phyloP scores from a whole-genome alignment of 2,113 vertebrate species.

The Todiramphus saurophagus region DNA sequence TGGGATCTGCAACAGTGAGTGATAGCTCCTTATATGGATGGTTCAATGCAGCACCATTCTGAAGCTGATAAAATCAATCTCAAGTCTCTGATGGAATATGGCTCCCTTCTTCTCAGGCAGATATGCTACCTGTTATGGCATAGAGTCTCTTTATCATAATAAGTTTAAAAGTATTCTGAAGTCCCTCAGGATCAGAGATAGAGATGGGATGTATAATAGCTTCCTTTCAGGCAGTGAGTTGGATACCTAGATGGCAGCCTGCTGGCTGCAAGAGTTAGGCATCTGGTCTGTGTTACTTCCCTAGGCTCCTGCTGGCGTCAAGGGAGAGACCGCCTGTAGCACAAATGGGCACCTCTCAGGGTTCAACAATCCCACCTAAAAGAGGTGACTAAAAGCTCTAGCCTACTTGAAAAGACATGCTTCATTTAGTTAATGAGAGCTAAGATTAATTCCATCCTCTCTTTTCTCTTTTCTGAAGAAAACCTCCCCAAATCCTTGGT shows the following conservation, averaged over 20 bases:
- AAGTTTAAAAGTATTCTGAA: neutral
- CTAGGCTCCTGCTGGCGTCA: neutral
- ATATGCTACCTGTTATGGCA: accelerated
- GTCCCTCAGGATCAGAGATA: neutral
- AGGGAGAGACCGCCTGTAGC: accelerated
- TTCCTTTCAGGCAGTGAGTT: neutral
- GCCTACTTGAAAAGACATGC: neutral
- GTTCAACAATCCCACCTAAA: neutral
- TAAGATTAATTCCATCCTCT: neutral
- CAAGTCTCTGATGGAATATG: neutral
- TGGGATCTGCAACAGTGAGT: neutral
- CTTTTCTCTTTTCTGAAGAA: neutral
- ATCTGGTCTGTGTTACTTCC: neutral
- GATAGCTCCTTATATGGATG: neutral
- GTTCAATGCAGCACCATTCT: neutral
- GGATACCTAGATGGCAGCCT: neutral
- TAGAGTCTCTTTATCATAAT: neutral
- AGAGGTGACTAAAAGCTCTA: neutral
- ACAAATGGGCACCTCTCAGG: neutral
- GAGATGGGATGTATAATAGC: neutral
- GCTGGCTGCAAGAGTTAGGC: accelerated
- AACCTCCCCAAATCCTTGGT: neutral
- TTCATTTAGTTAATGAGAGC: neutral
- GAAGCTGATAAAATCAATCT: neutral
- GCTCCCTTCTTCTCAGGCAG: neutral